Conservation (phyloP, 1,140 invertebrate species). For the Solenopsis invicta region DNA sequence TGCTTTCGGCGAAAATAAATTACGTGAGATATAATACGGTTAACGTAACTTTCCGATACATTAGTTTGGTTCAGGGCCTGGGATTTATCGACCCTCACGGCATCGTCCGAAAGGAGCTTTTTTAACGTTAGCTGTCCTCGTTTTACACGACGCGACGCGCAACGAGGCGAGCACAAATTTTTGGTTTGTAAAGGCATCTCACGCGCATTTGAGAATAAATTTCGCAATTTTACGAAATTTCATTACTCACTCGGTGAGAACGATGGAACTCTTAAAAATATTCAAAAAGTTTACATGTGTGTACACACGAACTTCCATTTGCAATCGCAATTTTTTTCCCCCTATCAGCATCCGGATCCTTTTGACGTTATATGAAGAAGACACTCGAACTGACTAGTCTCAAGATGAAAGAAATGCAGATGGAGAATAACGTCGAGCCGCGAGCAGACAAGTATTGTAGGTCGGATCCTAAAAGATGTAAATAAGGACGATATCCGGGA, state of each 20-base stretch:
- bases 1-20: conserved; percentile 39
- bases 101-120: conserved; percentile 10
- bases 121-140: not conserved
- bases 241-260: conserved; percentile 7
- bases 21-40: conserved; percentile 53
- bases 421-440: conserved; percentile 44
- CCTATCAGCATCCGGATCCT: conserved; percentile 22
- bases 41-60: conserved; percentile 54
- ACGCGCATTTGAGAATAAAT: conserved; percentile 15
- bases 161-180: conserved; percentile 3
- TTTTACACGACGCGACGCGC: not conserved
- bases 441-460: conserved; percentile 44
- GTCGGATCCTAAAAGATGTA: conserved; percentile 55
- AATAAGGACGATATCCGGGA: conserved; percentile 46
- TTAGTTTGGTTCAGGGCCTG: conserved; percentile 4
- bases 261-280: not conserved
- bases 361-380: conserved; percentile 22
- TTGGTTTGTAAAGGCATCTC: conserved; percentile 2
- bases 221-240: conserved; percentile 1
- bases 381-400: conserved; percentile 34
- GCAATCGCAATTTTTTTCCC: conserved; percentile 21
- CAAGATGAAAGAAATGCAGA: conserved; percentile 56
- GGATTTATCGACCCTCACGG: conserved; percentile 45
- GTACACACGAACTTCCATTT: not conserved
- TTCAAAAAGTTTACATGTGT: no score